Evolutionary conservation across 2,113 vertebrate genomes (phyloP), one percentile per base, ranked within the genome.

Genomic region (Nyctibius bracteatus): DNA sequence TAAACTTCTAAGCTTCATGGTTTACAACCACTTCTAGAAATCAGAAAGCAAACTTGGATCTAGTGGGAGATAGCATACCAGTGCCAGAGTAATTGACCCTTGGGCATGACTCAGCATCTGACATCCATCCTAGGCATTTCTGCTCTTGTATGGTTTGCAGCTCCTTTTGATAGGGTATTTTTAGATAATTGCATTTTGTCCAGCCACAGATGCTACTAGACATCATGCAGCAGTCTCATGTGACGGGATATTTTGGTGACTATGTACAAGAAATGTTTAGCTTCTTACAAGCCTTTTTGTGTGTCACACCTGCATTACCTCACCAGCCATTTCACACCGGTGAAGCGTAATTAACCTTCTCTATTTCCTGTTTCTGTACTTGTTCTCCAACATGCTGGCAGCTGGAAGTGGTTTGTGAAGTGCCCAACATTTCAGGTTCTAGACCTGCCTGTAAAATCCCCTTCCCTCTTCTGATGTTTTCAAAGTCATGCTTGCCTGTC

Each of bases 281-380:
- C 84, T 75, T 31, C 59, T 30, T 24, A 23, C 20, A 19, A 81
- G 82, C 46, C 33, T 25, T 55, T 28, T 65, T 37, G 35, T 25
- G 49, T 14, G 75, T 91, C 93, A 92, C 81, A 86, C 68, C 77
- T 81, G 61, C 66, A 65, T 94, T 82, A 96, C 61, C 70, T 95
- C 94, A 92, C 39, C 59, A 0, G 4, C 16, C 72, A 65, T 63
- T 90, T 86, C 63, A 65, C 30, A 44, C 4, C 37, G 58, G 54
- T 47, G 73, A 89, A 47, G 57, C 24, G 57, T 55, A 63, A 96
- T 82, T 63, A 91, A 41, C 33, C 18, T 35, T 44, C 74, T 75
- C 43, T 71, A 5, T 28, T 91, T 89, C 91, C 94, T 85, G 81
- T 58, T 85, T 52, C 59, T 43, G 27, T 44, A 35, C 35, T 46